A percentile compares a stretch with the other conserved stretches of the same genome.
Conservation (phyloP, 2,113 vertebrate genomes). For the Chionis minor region DNA sequence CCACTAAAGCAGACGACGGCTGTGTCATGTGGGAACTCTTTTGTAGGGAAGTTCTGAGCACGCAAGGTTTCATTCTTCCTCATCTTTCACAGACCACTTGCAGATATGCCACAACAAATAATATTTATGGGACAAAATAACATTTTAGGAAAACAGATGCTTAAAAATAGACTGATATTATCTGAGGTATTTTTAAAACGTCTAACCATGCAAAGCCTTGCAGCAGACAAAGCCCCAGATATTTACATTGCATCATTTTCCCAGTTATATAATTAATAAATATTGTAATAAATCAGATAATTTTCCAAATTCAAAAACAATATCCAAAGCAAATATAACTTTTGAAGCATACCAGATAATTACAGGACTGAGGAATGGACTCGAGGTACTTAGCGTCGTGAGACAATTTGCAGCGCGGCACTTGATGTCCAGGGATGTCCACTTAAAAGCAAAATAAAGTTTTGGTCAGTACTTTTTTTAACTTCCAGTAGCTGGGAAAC, state of each 20-base stretch:
- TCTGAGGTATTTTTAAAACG: neutral
- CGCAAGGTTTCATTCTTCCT: neutral
- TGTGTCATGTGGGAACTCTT: accelerated
- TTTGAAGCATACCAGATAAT: constrained; percentile 54
- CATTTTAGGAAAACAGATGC: neutral
- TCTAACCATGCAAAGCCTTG: neutral
- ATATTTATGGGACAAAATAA: neutral
- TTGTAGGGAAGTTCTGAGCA: neutral
- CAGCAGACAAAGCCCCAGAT: neutral
- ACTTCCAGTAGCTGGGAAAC: constrained; percentile 81
- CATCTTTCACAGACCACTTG: neutral
- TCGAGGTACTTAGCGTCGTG: constrained; percentile 40
- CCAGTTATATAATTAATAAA: neutral
- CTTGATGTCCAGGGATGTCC: constrained; percentile 28
- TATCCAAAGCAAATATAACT: neutral
- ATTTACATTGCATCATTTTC: neutral
- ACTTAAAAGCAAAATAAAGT: constrained; percentile 66
- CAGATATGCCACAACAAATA: neutral
- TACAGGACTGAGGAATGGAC: constrained; percentile 51
- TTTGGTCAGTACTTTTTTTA: constrained; percentile 33
- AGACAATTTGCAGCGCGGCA: constrained; percentile 50
- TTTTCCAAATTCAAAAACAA: neutral
- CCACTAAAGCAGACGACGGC: neutral
- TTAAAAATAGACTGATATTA: neutral
- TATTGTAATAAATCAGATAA: neutral